Conservation (phyloP, 2,888 invertebrate genomes). For the Sesia apiformis region DNA sequence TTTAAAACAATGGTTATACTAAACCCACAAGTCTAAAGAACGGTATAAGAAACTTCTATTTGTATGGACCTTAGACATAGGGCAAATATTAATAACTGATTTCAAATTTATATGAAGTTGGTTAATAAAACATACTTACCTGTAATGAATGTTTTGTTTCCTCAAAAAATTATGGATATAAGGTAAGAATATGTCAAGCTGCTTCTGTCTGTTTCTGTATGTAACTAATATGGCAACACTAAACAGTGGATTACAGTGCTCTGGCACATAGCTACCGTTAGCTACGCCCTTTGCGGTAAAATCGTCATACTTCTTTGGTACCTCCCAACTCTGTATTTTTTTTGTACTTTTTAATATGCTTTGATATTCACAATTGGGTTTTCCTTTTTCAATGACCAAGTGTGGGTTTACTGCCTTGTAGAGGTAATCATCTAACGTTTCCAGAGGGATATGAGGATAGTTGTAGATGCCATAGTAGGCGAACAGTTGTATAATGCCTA, state of each 20-base stretch:
- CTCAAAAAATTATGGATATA: conserved; percentile 92
- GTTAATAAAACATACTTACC: conserved; percentile 29
- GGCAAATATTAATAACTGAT: too few species aligned
- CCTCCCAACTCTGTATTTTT: conserved; percentile 24
- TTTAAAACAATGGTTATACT: too few species aligned
- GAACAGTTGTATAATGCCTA: conserved; percentile 33
- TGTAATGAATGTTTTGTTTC: conserved; percentile 87
- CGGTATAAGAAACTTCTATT: too few species aligned
- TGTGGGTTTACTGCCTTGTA: conserved; percentile 27
- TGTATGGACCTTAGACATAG: too few species aligned
- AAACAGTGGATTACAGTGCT: conserved; percentile 50
- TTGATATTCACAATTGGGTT: conserved; percentile 44
- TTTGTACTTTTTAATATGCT: conserved; percentile 29
- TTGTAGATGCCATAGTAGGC: conserved; percentile 29
- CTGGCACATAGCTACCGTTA: conserved; percentile 39
- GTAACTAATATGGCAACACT: conserved; percentile 90
- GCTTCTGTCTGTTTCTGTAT: conserved; percentile 82
- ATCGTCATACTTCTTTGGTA: conserved; percentile 27
- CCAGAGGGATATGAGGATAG: conserved; percentile 32
- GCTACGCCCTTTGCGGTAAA: conserved; percentile 11
- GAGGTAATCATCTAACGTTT: conserved; percentile 26
- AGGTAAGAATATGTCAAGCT: conserved; percentile 84
- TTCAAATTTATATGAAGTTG: too few species aligned
- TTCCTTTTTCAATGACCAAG: conserved; percentile 17
- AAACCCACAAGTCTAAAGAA: too few species aligned